These are phyloP conservation scores for Dinothrombium tinctorium DNA, from an alignment of 1,140 invertebrate species.

Conservation along the genomic window DNA sequence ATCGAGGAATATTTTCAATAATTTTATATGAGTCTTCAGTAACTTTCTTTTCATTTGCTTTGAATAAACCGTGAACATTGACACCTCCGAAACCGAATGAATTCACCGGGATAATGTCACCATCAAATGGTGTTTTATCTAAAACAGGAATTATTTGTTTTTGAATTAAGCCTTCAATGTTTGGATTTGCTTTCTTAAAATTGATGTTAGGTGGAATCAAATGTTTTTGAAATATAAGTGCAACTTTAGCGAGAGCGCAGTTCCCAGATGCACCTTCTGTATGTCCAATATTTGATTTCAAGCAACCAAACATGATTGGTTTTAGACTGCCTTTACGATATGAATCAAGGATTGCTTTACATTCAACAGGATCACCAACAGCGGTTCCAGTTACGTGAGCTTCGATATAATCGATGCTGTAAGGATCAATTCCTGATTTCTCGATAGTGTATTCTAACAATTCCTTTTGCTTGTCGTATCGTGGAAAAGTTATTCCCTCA, in stretches of 20 bases:
- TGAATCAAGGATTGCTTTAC: slow-evolving; percentile 51
- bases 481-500: slow-evolving; percentile 17
- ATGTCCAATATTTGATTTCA: slow-evolving; percentile 97
- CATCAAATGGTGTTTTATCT: slow-evolving; percentile 30
- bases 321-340: slow-evolving; percentile 37
- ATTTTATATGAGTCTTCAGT: slow-evolving; percentile 7
- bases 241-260: slow-evolving; percentile 56
- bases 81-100: slow-evolving; percentile 94
- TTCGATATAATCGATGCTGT: slow-evolving; percentile 21
- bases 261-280: slow-evolving; percentile 71
- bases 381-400: slow-evolving; percentile 24
- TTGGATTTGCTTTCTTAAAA: too few relatives aligned
- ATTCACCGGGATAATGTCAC: slow-evolving; percentile 64
- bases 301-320: slow-evolving; percentile 70
- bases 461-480: slow-evolving; percentile 15
- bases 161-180: too few relatives aligned
- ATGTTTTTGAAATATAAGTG: too few relatives aligned
- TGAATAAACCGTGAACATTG: slow-evolving; percentile 67
- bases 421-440: slow-evolving; percentile 20
- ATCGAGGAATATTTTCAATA: slow-evolving; percentile 14
- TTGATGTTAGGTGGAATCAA: too few relatives aligned
- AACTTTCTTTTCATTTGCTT: slow-evolving; percentile 14
- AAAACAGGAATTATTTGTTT: too few relatives aligned
- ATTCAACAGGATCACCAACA: slow-evolving; percentile 43
- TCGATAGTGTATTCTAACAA: slow-evolving; percentile 20